Evolutionary conservation across 2,113 vertebrate species (phyloP).

Genomic region (Coptodon rendalli): DNA sequence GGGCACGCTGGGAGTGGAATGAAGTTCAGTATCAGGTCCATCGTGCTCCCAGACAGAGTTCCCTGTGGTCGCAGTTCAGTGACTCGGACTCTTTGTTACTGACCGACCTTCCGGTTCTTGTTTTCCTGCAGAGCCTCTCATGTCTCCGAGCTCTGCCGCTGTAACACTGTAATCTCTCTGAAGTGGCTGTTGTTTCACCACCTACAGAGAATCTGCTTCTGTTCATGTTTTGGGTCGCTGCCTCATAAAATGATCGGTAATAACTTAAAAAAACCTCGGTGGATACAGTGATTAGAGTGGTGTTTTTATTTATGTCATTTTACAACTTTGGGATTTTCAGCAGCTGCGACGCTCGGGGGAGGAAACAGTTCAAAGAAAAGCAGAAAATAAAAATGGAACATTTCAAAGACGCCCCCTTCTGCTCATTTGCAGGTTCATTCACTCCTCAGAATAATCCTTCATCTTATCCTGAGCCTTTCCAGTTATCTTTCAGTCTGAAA

Average conservation of each 20-base stretch:
- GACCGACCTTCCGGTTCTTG: rapidly evolving
- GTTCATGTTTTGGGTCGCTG: neutral
- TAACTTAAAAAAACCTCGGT: neutral
- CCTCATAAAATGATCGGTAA: neutral
- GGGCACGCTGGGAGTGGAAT: neutral
- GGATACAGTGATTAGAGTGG: neutral
- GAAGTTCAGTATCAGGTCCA: neutral
- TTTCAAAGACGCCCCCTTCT: neutral
- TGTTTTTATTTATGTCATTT: neutral
- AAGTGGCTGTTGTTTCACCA: neutral
- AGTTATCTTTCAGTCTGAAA: neutral
- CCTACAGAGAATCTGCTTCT: neutral
- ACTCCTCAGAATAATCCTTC: neutral
- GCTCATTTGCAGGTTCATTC: neutral
- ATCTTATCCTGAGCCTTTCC: neutral
- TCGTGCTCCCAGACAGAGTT: neutral
- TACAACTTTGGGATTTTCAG: neutral
- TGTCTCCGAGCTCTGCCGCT: rapidly evolving
- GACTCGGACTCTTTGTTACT: neutral
- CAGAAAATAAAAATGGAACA: neutral
- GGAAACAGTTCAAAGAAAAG: rapidly evolving
- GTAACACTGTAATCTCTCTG: neutral
- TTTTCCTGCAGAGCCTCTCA: neutral
- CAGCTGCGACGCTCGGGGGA: rapidly evolving
- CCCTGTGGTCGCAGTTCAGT: rapidly evolving